Percentiles rank a stretch among this genome's conserved stretches.
Evolutionary conservation across 2,888 invertebrate species (phyloP).

Genomic region (Galeopsomyia nigrocyanea): DNA sequence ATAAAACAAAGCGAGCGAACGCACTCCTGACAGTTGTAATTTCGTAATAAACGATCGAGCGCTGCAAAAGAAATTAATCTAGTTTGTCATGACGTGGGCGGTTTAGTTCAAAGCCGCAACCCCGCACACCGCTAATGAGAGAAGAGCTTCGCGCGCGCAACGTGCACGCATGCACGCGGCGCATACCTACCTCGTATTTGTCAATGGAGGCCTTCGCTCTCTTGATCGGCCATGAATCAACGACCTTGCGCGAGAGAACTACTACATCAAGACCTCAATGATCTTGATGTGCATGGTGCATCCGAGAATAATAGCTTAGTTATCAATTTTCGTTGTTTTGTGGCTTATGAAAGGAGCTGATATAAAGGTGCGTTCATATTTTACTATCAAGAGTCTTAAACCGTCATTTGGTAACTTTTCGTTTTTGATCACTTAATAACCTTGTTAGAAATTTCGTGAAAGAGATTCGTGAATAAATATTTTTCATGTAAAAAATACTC

Average conservation of each 20-base stretch:
- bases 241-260: not conserved
- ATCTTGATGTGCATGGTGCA: not conserved
- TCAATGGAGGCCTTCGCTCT: slow-evolving; percentile 32
- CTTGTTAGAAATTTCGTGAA: too few relatives aligned
- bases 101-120: slow-evolving; percentile 68
- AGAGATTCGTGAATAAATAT: too few relatives aligned
- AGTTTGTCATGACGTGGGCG: slow-evolving; percentile 69
- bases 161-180: slow-evolving; percentile 18
- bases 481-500: too few relatives aligned
- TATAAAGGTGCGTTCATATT: too few relatives aligned
- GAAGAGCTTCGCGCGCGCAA: slow-evolving; percentile 52
- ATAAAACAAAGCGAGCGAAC: slow-evolving; percentile 3
- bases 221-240: slow-evolving; percentile 44
- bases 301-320: too few relatives aligned
- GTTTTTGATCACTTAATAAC: too few relatives aligned
- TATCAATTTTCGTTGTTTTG: too few relatives aligned
- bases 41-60: slow-evolving; percentile 66
- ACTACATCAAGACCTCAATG: not conserved
- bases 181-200: slow-evolving; percentile 33
- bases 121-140: slow-evolving; percentile 67
- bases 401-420: too few relatives aligned
- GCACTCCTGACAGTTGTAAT: slow-evolving; percentile 63
- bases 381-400: too few relatives aligned
- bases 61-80: slow-evolving; percentile 66
- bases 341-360: too few relatives aligned